Base-by-base conservation (phyloP, 2,888 invertebrate species). In the Nymphalis urticae region DNA sequence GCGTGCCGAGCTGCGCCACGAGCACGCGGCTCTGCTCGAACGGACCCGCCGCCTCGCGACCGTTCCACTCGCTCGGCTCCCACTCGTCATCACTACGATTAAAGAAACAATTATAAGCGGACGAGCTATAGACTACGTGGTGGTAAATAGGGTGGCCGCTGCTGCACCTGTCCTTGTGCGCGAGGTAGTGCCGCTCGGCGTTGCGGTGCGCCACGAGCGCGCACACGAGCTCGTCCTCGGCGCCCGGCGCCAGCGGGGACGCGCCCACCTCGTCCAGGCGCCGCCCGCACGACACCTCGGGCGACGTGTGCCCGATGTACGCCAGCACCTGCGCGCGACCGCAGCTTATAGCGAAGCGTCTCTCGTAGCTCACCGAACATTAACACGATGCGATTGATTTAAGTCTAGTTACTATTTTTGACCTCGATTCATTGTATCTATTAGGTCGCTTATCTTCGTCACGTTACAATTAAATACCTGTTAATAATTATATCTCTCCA, bases 221-320 rank as follows among this genome's bases (percentile, higher is more conserved):
- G 6, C 96, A 96, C 69, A 98, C 97, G 17, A 97, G 95, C 84
- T 97, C 97, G 72, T 96, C 96, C 87, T 98, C 98, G 1, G 96
- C 92, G 72, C 96, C 95, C 24, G 94, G 90, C 65, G 96, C 95
- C 73, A 98, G 91, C 0, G 96, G 96, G 58, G 96, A 95, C 60
- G 95, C 92, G 48, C 96, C 95, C 2, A 97, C 96, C 71, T 95
- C 95, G 87, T 98, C 98, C 72, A 98, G 90, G 56, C 96, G 94
- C 66, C 88, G 93, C 48, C 96, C 95, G 75, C 89, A 87, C 68
- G 96, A 89, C 82, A 97, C 97, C 85, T 99, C 98, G 0, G 98
- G 97, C 78, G 98, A 98, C 2, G 97, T 97, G 85, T 97, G 95
- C 0, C 98, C 98, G 80, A 99, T 96, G 89, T 98, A 98, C 77